Base-by-base conservation (phyloP, 2,113 vertebrate genomes). In the Leptodactylus fuscus region DNA sequence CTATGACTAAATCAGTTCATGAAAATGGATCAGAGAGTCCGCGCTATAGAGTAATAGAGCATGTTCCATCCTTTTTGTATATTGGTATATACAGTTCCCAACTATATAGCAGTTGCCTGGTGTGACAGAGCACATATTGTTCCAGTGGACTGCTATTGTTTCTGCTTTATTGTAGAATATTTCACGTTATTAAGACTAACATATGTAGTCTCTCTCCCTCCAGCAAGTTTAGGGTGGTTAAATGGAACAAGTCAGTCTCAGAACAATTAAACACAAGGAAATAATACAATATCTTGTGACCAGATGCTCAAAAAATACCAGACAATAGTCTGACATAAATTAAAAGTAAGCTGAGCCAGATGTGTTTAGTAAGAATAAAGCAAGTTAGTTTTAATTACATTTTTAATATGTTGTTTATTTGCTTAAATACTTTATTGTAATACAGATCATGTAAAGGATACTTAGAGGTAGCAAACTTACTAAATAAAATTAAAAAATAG, bases 231-330 rank as follows among this genome's bases (percentile, higher is more conserved):
- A 24, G 51, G 41, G 20, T 51, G 62, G 27, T 29, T 46, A 27
- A 32, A 81, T 84, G 55, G 27, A 77, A 46, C 38, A 84, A 49
- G 71, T 53, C 32, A 67, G 20, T 78, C 27, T 85, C 41, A 67
- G 18, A 78, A 65, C 44, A 53, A 49, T 69, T 34, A 62, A 85
- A 69, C 58, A 69, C 83, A 85, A 78, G 83, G 73, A 85, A 78
- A 77, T 77, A 85, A 85, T 85, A 38, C 15, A 77, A 78, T 78
- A 49, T 77, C 46, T 69, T 78, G 73, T 69, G 58, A 48, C 49
- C 75, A 75, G 29, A 84, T 62, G 73, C 53, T 76, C 13, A 62
- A 85, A 85, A n/a, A 77, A 82, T 70, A 82, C 65, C 81, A 82
- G 46, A 82, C 81, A 82, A 82, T 70, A 29, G 32, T 70, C 46